Evolutionary conservation across 2,797 vertebrate genomes (phyloP).

Genomic region (Buphagus erythrorhynchus): DNA sequence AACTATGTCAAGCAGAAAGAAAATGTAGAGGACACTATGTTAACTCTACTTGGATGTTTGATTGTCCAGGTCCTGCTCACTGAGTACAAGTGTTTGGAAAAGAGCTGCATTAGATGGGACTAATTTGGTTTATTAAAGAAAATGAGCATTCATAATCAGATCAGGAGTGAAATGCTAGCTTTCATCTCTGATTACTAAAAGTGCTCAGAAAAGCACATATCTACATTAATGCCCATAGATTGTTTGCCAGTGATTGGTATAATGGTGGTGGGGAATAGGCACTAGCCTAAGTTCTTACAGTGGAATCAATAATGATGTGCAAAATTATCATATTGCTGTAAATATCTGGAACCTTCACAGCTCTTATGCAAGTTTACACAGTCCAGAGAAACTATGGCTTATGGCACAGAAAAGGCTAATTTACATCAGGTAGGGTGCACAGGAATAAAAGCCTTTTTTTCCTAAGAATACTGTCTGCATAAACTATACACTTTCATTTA

Average conservation of each 20-base stretch:
- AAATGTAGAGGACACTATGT: neutral
- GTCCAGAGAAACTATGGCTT: neutral
- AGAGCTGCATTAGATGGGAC: neutral
- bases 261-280: neutral
- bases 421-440: neutral
- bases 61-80: neutral
- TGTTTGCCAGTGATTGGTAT: neutral
- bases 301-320: neutral
- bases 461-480: neutral
- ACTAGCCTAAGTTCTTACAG: neutral
- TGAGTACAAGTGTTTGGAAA: neutral
- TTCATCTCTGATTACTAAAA: neutral
- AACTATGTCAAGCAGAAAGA: neutral
- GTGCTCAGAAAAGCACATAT: neutral
- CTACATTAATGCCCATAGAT: neutral
- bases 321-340: neutral
- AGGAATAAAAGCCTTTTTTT: neutral
- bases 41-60: neutral
- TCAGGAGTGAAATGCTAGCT: neutral
- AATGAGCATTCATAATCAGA: neutral
- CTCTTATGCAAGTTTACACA: neutral
- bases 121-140: neutral
- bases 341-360: neutral
- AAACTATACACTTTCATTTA: neutral
- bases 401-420: neutral